Base-by-base conservation (phyloP, 2,888 invertebrate species). In the Altica lythri region DNA sequence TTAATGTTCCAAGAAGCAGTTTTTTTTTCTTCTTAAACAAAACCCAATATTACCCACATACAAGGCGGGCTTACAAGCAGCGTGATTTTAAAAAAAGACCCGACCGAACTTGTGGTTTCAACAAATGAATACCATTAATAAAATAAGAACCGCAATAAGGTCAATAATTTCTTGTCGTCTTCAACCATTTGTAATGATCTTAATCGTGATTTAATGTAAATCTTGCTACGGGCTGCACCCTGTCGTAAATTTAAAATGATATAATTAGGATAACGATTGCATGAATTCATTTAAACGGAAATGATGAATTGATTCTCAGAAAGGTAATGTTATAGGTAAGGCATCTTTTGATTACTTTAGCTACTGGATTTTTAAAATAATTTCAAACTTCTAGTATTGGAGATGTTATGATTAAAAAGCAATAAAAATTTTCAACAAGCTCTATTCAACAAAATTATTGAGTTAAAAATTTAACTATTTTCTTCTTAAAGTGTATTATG, bases 121-220 rank as follows among this genome's bases (percentile, higher is more conserved):
- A 35, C 44, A 44, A 46, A 35, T 46, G 35, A 46, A 46, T 25
- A 35, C 16, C 38, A 47, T 47, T 47, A 47, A 47, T 47, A 47
- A 35, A n/a, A 29, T 27, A 27, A 29, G 38, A 37, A 16, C 37
- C 10, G 37, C 38, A 47, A 47, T 37, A 38, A 29, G 29, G 37
- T 38, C 30, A 37, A 29, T 47, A 47, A 37, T 47, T 25, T 27
- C 29, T 29, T 27, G 37, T 27, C 29, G 10, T 38, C 38, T 38
- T 47, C 37, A 27, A 29, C 37, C 25, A 17, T 37, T 38, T 22
- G 27, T 47, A 47, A 14, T 38, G 47, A 47, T 47, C 18, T 10
- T 47, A 47, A 47, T 47, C 47, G 37, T 47, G 27, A 47, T 37
- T 47, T 47, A 47, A 47, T 47, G 46, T 10, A 47, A 47, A 47